phyloP scores from a whole-genome alignment of 2,113 vertebrate genomes.

The Apteryx mantelli region DNA sequence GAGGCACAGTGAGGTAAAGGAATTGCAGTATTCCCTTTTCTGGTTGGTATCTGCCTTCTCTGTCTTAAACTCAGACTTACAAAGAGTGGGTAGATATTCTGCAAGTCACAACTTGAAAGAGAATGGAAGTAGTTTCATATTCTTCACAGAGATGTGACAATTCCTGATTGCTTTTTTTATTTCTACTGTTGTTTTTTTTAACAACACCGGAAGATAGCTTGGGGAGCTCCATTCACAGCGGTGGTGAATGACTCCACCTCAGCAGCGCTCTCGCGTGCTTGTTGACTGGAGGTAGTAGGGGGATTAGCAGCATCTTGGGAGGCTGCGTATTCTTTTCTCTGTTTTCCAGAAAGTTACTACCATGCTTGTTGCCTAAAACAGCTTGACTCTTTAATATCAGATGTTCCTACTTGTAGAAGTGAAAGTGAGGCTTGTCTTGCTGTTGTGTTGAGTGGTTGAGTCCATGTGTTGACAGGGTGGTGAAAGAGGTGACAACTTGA shows the following conservation, averaged over 20 bases:
- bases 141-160: fast-evolving
- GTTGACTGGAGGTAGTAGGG: not conserved
- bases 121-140: not conserved
- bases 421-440: not conserved
- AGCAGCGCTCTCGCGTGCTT: not conserved
- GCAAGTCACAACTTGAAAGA: not conserved
- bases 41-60: conserved; percentile 30
- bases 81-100: not conserved
- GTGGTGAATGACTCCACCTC: not conserved
- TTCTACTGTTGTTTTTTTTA: not conserved
- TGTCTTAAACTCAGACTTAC: not conserved
- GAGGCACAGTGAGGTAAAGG: conserved; percentile 75
- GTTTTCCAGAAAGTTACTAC: not conserved
- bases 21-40: conserved; percentile 11
- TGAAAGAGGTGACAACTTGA: not conserved
- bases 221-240: not conserved
- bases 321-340: not conserved
- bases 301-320: not conserved
- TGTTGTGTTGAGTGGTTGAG: not conserved
- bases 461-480: not conserved
- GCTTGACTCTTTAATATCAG: not conserved
- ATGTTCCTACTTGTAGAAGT: not conserved
- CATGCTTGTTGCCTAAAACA: not conserved
- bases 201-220: not conserved
- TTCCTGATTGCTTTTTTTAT: not conserved